Evolutionary conservation across 2,797 vertebrate species (phyloP).

Genomic region (Nasua narica): DNA sequence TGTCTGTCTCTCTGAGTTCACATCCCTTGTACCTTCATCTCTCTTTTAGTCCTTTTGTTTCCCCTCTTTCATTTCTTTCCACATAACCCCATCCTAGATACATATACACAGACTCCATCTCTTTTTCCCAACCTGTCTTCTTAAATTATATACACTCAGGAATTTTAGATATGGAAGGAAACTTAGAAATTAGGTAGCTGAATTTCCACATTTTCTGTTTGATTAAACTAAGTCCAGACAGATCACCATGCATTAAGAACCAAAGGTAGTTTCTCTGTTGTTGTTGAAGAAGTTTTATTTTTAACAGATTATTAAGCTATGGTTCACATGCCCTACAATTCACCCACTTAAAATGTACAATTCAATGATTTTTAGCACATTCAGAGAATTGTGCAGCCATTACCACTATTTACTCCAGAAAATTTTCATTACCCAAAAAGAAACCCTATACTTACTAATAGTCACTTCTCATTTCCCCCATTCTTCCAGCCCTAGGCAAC

Average conservation of each 20-base stretch:
- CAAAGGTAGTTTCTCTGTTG: neutral
- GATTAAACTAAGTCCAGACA: neutral
- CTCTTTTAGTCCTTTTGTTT: neutral
- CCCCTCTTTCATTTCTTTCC: neutral
- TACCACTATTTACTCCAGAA: neutral
- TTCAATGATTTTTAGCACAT: neutral
- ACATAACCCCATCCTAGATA: neutral
- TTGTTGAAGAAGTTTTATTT: neutral
- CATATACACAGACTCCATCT: neutral
- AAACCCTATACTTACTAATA: neutral
- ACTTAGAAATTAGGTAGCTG: neutral
- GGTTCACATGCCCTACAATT: neutral
- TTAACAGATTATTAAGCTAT: neutral
- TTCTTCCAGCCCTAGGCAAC: neutral
- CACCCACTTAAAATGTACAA: neutral
- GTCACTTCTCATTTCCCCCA: neutral
- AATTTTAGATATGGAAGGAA: neutral
- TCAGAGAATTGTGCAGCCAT: neutral
- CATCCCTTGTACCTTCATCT: neutral
- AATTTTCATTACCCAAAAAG: neutral
- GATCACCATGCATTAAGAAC: neutral
- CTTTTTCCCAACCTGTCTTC: neutral
- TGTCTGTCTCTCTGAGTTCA: neutral
- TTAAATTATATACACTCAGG: neutral
- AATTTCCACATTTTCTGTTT: neutral